Percentiles rank a stretch among this genome's conserved stretches.
Conservation (phyloP, 2,113 vertebrate genomes). For the Copsychus sechellarum region DNA sequence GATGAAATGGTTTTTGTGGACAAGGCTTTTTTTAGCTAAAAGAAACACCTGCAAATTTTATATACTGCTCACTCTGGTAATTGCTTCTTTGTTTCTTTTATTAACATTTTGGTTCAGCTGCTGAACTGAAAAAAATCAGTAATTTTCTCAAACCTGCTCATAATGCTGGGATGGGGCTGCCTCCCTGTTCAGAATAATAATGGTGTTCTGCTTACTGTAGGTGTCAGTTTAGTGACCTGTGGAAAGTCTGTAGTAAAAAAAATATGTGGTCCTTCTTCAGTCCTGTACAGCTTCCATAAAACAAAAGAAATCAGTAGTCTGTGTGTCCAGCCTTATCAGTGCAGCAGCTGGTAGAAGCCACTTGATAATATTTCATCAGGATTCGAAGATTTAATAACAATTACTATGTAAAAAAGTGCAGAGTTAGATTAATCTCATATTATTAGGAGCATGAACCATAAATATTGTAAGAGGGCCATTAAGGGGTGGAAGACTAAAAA, state of each 20-base stretch:
- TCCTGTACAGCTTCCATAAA: not conserved
- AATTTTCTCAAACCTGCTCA: not conserved
- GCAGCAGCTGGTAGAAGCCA: not conserved
- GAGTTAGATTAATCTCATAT: not conserved
- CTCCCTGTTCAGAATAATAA: not conserved
- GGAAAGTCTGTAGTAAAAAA: not conserved
- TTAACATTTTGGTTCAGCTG: not conserved
- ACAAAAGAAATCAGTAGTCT: not conserved
- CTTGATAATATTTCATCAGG: not conserved
- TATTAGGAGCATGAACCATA: not conserved
- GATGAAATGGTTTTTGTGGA: not conserved
- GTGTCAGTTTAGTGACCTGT: not conserved
- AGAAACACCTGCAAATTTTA: not conserved
- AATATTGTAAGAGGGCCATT: not conserved
- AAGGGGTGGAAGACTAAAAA: not conserved
- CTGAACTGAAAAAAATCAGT: not conserved
- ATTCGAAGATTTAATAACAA: not conserved
- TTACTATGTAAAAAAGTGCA: not conserved
- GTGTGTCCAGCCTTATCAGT: not conserved
- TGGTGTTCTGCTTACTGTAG: not conserved
- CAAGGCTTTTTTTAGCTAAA: not conserved
- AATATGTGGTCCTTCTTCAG: not conserved
- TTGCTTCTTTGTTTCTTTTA: not conserved
- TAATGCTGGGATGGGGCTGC: not conserved
- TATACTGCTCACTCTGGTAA: not conserved